Percentiles rank a stretch among this genome's conserved stretches.
Evolutionary conservation across 2,888 invertebrate species (phyloP).

Genomic region (Pseudanteris insignis): DNA sequence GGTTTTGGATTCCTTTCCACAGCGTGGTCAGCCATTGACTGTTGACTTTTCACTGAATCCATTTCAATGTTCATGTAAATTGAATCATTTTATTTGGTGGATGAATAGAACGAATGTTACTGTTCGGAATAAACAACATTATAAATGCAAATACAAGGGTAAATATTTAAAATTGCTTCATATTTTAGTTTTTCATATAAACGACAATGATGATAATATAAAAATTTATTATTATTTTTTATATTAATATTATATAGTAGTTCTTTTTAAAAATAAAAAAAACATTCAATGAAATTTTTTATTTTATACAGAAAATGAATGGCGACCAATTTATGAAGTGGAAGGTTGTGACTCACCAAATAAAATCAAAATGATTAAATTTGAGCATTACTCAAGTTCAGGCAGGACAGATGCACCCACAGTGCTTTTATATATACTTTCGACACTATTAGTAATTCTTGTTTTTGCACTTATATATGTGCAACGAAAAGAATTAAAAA

Average conservation of each 20-base stretch:
- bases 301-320: slow-evolving; percentile 23
- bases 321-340: slow-evolving; percentile 17
- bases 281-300: too few species aligned
- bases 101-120: slow-evolving; percentile 71
- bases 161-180: slow-evolving; percentile 15
- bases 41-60: slow-evolving; percentile 76
- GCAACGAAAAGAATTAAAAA: slow-evolving; percentile 71
- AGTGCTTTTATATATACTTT: slow-evolving; percentile 53
- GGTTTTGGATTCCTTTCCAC: slow-evolving; percentile 70
- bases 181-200: neutral
- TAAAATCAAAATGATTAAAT: slow-evolving; percentile 10
- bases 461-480: slow-evolving; percentile 72
- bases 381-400: slow-evolving; percentile 10
- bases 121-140: slow-evolving; percentile 70
- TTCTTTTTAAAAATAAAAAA: too few species aligned
- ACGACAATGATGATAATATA: too few species aligned
- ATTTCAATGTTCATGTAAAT: slow-evolving; percentile 75
- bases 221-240: too few species aligned
- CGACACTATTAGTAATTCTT: slow-evolving; percentile 68
- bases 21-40: slow-evolving; percentile 67
- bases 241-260: slow-evolving; percentile 8
- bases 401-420: slow-evolving; percentile 47
- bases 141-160: slow-evolving; percentile 68
- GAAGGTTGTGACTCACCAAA: slow-evolving; percentile 25
- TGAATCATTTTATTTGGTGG: slow-evolving; percentile 73